phyloP scores from a whole-genome alignment of 1,140 invertebrate genomes.

The Nephotettix cincticeps region DNA sequence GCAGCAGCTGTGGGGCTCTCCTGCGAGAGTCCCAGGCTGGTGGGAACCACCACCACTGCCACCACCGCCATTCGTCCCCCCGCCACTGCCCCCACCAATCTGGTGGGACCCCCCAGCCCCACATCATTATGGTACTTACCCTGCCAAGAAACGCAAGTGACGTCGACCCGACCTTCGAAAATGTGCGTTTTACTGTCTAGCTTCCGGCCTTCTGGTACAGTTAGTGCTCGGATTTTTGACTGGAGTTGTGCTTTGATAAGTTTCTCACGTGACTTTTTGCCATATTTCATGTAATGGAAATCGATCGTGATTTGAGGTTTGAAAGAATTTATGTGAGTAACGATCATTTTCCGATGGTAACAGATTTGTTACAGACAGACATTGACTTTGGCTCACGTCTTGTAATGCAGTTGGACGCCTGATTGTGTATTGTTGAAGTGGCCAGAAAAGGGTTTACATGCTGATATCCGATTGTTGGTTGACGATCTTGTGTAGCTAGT shows the following conservation, averaged over 20 bases:
- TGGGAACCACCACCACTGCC: slow-evolving; percentile 9
- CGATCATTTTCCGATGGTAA: too few species aligned
- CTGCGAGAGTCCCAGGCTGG: slow-evolving; percentile 23
- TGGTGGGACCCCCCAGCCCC: slow-evolving; percentile 23
- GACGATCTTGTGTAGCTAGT: not conserved
- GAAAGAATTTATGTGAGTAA: not conserved
- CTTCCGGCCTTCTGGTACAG: slow-evolving; percentile 25
- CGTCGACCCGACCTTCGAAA: slow-evolving; percentile 19
- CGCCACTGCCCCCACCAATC: not conserved
- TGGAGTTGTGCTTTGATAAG: not conserved
- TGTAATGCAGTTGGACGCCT: not conserved
- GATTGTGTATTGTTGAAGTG: not conserved
- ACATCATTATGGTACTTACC: slow-evolving; percentile 18
- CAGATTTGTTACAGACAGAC: not conserved
- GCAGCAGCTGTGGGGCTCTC: slow-evolving; percentile 47
- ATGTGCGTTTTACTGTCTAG: slow-evolving; percentile 24
- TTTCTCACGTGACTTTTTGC: not conserved
- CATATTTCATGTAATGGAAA: not conserved
- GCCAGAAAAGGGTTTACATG: not conserved
- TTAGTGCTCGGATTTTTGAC: slow-evolving; percentile 20
- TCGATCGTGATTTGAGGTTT: not conserved
- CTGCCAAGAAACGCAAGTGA: slow-evolving; percentile 28
- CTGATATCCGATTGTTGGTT: not conserved
- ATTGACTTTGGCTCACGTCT: not conserved
- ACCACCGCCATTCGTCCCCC: not conserved